phyloP scores from a whole-genome alignment of 2,113 vertebrate genomes.

The Peromyscus polionotus region DNA sequence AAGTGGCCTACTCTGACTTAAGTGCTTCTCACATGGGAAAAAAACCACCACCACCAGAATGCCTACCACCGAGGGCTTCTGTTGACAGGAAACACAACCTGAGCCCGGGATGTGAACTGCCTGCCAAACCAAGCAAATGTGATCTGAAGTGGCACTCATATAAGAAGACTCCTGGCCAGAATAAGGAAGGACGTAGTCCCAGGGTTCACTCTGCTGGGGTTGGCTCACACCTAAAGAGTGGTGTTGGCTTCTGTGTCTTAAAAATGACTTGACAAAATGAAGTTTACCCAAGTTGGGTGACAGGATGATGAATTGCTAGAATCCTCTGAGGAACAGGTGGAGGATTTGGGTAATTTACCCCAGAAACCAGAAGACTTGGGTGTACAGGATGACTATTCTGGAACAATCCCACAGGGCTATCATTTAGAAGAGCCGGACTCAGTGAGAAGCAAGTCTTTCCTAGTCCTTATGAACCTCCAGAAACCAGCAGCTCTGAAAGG shows the following conservation, averaged over 20 bases:
- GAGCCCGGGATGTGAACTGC: slow-evolving; percentile 57
- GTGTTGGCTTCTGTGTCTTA: slow-evolving; percentile 48
- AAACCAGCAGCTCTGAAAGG: slow-evolving; percentile 56
- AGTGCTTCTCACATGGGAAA: slow-evolving; percentile 50
- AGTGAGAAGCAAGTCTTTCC: slow-evolving; percentile 15
- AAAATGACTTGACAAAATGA: slow-evolving; percentile 53
- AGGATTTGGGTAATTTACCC: slow-evolving; percentile 21
- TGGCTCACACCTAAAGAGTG: slow-evolving; percentile 36
- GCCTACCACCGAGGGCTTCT: slow-evolving; percentile 51
- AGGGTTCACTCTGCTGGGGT: neutral
- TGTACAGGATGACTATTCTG: neutral
- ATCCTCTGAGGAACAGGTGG: slow-evolving; percentile 54
- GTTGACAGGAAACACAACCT: slow-evolving; percentile 63
- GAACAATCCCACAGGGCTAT: slow-evolving; percentile 6
- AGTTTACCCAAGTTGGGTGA: slow-evolving; percentile 49
- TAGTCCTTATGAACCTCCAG: neutral
- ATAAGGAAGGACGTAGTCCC: slow-evolving; percentile 57
- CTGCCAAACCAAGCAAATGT: slow-evolving; percentile 73
- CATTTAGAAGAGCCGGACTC: slow-evolving; percentile 31
- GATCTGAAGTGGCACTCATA: slow-evolving; percentile 51
- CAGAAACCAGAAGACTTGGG: slow-evolving; percentile 42
- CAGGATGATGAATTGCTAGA: slow-evolving; percentile 58
- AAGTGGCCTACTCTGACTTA: slow-evolving; percentile 54
- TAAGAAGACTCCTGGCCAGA: slow-evolving; percentile 32
- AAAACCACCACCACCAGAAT: slow-evolving; percentile 21